Evolutionary conservation across 1,140 invertebrate genomes (phyloP).

Genomic region (Sitodiplosis mosellana): DNA sequence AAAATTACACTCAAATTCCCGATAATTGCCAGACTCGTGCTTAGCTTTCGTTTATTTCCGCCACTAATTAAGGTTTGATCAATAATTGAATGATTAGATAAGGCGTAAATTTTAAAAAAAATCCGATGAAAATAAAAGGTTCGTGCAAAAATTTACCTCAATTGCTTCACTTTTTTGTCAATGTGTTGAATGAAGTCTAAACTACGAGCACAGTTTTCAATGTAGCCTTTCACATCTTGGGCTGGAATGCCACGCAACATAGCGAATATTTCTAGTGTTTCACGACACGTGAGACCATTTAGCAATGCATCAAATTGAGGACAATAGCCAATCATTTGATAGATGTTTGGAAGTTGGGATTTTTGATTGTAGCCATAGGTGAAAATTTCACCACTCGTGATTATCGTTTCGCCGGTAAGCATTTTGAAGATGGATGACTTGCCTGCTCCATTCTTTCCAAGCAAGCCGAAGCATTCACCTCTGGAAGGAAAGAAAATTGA

Average conservation of each 20-base stretch:
- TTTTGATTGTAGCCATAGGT: constrained; percentile 33
- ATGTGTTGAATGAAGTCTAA: constrained; percentile 28
- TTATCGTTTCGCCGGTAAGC: constrained; percentile 64
- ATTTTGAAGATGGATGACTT: constrained; percentile 82
- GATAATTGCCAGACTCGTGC: constrained; percentile 77
- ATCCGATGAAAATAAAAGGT: too few relatives aligned
- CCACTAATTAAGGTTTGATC: constrained; percentile 63
- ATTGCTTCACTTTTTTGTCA: constrained; percentile 26
- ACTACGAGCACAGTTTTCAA: constrained; percentile 19
- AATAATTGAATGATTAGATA: too few relatives aligned
- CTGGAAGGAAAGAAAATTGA: neutral
- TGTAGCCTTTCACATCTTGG: constrained; percentile 21
- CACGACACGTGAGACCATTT: constrained; percentile 57
- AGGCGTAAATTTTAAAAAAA: too few relatives aligned
- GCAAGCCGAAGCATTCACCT: constrained; percentile 61
- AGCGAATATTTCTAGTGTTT: constrained; percentile 59
- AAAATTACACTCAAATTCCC: constrained; percentile 62
- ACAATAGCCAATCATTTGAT: constrained; percentile 55
- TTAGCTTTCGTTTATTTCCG: constrained; percentile 89
- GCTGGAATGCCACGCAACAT: constrained; percentile 49
- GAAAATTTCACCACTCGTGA: constrained; percentile 29
- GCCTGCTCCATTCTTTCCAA: constrained; percentile 71
- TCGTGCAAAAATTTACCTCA: too few relatives aligned
- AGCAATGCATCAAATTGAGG: constrained; percentile 72
- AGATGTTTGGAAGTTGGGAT: constrained; percentile 31